Base-by-base conservation (phyloP, 2,797 vertebrate genomes). In the Lacerta agilis region DNA sequence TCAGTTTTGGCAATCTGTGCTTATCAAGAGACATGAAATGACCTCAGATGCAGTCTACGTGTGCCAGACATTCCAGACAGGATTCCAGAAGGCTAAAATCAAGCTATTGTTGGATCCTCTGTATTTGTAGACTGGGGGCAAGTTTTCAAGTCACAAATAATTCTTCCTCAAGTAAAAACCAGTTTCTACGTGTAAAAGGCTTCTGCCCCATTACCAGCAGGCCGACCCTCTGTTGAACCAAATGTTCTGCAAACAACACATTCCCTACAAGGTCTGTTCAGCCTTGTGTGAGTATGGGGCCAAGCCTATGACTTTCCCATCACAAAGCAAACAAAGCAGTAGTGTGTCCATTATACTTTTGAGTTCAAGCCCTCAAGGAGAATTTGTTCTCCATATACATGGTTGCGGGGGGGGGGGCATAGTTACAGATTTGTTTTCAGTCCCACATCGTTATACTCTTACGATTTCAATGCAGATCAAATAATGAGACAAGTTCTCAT, bases 1-100 rank as follows among this genome's bases (percentile, higher is more conserved):
- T 87, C 79, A 49, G 76, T 92, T 92, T 91, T 88, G 90, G 58
- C 73, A 86, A 85, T 83, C 83, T 82, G 58, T 23, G 0, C 41
- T 87, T 92, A 82, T 73, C 90, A 73, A 79, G 87, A 93, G 82
- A 86, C 38, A 77, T 45, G 64, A 64, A n/a, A 43, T 69, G 66
- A 64, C 38, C 25, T 80, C 15, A 81, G n/a, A 17, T 38, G 17
- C 38, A 61, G 1, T 80, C 36, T 23, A 38, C 25, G 3, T 58
- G 18, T 41, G 15, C 29, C 66, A 79, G 25, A 72, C 20, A 20
- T 36, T 23, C 23, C 27, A 36, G 33, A 67, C 61, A n/a, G 27
- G 20, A 27, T 86, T 79, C 23, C 36, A 75, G 36, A 69, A 82
- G 25, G 49, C 6, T 58, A 76, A 33, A 85, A 29, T 17, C 61